phyloP scores from a whole-genome alignment of 2,113 vertebrate genomes.

The Protobothrops mucrosquamatus region DNA sequence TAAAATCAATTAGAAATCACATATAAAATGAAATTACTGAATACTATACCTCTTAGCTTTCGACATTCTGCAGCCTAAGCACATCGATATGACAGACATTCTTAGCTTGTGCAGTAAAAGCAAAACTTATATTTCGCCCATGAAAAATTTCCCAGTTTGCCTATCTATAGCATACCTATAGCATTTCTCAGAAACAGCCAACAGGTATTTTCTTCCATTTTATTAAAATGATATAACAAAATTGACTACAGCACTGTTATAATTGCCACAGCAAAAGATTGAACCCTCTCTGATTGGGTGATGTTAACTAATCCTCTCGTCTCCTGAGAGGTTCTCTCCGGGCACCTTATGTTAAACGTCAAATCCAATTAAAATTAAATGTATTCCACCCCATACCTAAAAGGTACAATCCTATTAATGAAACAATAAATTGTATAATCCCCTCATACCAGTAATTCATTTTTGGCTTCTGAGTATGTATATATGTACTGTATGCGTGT shows the following conservation, averaged over 20 bases:
- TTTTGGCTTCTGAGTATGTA: not conserved
- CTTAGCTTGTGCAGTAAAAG: constrained; percentile 51
- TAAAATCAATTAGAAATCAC: not conserved
- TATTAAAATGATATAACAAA: constrained; percentile 31
- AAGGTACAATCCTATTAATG: not conserved
- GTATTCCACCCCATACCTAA: not conserved
- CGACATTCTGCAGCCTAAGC: constrained; percentile 72
- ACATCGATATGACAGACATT: constrained; percentile 75
- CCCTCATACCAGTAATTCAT: not conserved
- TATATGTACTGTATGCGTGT: not conserved
- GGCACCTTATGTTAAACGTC: constrained; percentile 80
- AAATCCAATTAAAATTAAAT: constrained; percentile 72
- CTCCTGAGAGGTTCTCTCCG: constrained; percentile 61
- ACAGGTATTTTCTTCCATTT: constrained; percentile 17
- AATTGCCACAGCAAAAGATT: constrained; percentile 65
- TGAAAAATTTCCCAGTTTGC: constrained; percentile 25
- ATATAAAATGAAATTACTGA: constrained; percentile 30
- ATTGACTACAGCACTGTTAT: constrained; percentile 56
- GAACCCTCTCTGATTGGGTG: constrained; percentile 63
- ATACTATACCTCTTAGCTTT: constrained; percentile 72
- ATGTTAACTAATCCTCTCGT: constrained; percentile 69
- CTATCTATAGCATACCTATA: constrained; percentile 49
- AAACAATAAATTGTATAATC: not conserved
- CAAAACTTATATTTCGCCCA: constrained; percentile 9
- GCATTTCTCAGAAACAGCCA: constrained; percentile 8